Conservation (phyloP, 2,888 invertebrate genomes). For the Clistopyga incitator region DNA sequence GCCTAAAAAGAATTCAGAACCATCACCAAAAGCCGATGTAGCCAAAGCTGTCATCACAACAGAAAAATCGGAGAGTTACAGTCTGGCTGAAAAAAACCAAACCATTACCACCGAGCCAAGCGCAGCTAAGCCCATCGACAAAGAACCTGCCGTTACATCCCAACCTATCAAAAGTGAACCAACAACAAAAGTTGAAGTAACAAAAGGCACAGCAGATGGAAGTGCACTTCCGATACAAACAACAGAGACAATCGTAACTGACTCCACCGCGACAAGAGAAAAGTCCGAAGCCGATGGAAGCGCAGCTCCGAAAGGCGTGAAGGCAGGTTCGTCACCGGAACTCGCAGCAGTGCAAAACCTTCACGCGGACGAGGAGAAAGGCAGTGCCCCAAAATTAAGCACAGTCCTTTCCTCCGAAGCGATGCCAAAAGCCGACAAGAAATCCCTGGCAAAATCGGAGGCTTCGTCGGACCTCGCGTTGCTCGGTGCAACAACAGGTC, state of each 20-base stretch:
- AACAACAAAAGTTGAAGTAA: neutral
- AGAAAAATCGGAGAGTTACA: slow-evolving; percentile 4
- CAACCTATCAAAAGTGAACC: slow-evolving; percentile 29
- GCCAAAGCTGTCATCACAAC: slow-evolving; percentile 71
- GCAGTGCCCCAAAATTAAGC: slow-evolving; percentile 74
- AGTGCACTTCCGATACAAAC: slow-evolving; percentile 8
- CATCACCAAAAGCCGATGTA: slow-evolving; percentile 69
- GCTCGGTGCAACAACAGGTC: slow-evolving; percentile 51
- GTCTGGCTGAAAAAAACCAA: neutral
- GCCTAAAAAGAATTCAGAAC: neutral
- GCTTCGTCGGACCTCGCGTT: slow-evolving; percentile 65
- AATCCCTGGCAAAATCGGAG: slow-evolving; percentile 63
- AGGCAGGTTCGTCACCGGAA: slow-evolving; percentile 60
- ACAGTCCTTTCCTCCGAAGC: slow-evolving; percentile 71
- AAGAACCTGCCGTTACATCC: slow-evolving; percentile 45
- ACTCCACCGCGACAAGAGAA: slow-evolving; percentile 5
- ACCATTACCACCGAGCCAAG: neutral
- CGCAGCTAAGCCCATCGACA: slow-evolving; percentile 24
- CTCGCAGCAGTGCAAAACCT: slow-evolving; percentile 50
- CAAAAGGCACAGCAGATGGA: slow-evolving; percentile 32
- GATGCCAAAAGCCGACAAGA: slow-evolving; percentile 59
- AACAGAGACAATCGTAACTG: slow-evolving; percentile 29
- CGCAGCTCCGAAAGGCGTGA: slow-evolving; percentile 53
- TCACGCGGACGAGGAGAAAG: slow-evolving; percentile 78
- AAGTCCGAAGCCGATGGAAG: slow-evolving; percentile 49